Conservation (phyloP, 2,797 vertebrate genomes). For the Hypotaenidia okinawae region DNA sequence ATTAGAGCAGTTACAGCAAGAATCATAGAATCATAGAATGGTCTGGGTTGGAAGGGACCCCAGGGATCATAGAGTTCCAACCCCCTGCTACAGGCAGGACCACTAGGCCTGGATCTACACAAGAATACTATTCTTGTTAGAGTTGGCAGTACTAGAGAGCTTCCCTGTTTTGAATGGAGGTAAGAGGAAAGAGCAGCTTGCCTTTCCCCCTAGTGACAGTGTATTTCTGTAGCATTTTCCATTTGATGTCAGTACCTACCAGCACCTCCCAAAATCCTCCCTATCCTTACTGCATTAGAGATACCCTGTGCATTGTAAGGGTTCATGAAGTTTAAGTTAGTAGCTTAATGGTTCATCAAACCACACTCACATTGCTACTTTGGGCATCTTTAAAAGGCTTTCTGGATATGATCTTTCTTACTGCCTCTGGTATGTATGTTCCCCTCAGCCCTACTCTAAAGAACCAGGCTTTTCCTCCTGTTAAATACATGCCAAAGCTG, state of each 20-base stretch:
- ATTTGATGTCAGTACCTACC: neutral
- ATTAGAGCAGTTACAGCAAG: neutral
- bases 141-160: neutral
- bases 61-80: no score
- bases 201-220: neutral
- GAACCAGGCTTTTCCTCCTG: neutral
- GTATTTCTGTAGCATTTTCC: neutral
- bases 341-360: neutral
- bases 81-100: no score
- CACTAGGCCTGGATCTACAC: no score
- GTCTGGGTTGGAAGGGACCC: no score
- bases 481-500: neutral
- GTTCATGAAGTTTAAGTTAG: neutral
- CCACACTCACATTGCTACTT: neutral
- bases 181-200: neutral
- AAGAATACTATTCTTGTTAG: neutral
- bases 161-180: neutral
- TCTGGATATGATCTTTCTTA: neutral
- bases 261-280: neutral
- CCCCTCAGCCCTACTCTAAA: neutral
- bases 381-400: neutral
- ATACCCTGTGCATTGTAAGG: neutral
- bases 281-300: neutral
- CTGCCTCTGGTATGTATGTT: neutral
- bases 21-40: neutral